Base-by-base conservation (phyloP, 1,140 invertebrate species). In the Limonius californicus region DNA sequence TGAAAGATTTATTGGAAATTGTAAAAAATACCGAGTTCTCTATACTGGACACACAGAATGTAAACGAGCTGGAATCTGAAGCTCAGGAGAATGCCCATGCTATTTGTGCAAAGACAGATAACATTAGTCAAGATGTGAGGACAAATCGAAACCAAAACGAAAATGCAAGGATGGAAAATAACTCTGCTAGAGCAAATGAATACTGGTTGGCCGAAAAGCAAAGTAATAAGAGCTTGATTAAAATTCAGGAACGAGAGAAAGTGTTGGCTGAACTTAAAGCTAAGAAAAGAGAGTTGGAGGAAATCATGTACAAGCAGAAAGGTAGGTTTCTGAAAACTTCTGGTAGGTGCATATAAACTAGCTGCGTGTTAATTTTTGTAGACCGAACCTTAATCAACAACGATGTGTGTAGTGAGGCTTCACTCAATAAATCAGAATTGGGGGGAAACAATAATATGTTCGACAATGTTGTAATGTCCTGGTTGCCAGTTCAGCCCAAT, bases 241-340 rank as follows among this genome's bases (percentile, higher is more conserved):
- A 66, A 39, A 68, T 68, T 53, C 61, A 70, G 14, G 70, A 74
- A 70, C 60, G 62, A n/a, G 57, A 59, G 19, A 62, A 62, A 27
- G 59, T 77, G 20, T 70, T 74, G 60, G 68, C 68, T 1, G 74
- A 77, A 59, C 55, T 77, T 42, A 69, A 76, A 57, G 74, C 75
- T 1, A 79, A 78, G 61, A 75, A 76, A 57, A 58, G 69, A 20
- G 75, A 78, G 62, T 61, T 79, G 11, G 77, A 77, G 42, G 77
- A 77, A 57, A 69, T 79, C 39, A 78, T 79, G 76, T 70, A 73
- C n/a, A 79, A 78, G 67, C 75, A 78, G 68, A 75, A 76, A 72
- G 75, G 76, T 72, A 63, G 2, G n/a, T 50, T 50, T 50, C 8
- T 50, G 2, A 18, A 50, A 15, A 50, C 6, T 11, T 39, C 11